Evolutionary conservation across 2,797 vertebrate species (phyloP), one percentile per base, ranked within the genome.

Genomic region (Spinus pinus): DNA sequence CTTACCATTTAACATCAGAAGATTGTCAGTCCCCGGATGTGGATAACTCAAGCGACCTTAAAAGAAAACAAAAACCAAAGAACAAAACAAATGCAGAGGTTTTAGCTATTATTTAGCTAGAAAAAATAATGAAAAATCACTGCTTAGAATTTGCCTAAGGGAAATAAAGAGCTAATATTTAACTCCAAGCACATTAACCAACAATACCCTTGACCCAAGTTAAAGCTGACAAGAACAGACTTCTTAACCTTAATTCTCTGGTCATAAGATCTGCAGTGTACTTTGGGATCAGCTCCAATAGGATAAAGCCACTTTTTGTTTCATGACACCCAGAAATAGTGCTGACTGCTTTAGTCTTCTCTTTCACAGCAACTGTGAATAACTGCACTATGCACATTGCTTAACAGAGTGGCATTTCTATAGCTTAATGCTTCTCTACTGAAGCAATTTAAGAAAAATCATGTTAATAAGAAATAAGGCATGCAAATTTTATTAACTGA

Each of bases 1-100:
- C 98, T 99, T 98, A 99, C 99, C 99, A 98, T 99, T 99, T 98
- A 99, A 98, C 99, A 99, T 99, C 97, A 99, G 98, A 95, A 99
- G 99, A 98, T 98, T 99, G 96, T 99, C 99, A 95, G 99, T 98
- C 97, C 98, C 99, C 35, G 98, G 99, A 98, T 99, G 98, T 92
- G 99, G 98, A 95, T 99, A 99, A 98, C 98, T 99, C 98, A 99
- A 98, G 88, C 99, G 99, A 98, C 99, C 99, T 99, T 98, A 97
- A 97, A 96, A 94, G 95, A 94, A 88, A 95, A 88, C 56, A 81
- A 86, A 93, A 88, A 12, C 1, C 87, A 57, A 86, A 82, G 47
- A 90, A 95, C n/a, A 78, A 79, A 95, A 86, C 18, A 95, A 78
- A 94, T 31, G 54, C 51, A 90, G 53, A 74, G 61, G 28, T 84